phyloP scores from a whole-genome alignment of 1,140 invertebrate genomes.

The Drosophila miranda region DNA sequence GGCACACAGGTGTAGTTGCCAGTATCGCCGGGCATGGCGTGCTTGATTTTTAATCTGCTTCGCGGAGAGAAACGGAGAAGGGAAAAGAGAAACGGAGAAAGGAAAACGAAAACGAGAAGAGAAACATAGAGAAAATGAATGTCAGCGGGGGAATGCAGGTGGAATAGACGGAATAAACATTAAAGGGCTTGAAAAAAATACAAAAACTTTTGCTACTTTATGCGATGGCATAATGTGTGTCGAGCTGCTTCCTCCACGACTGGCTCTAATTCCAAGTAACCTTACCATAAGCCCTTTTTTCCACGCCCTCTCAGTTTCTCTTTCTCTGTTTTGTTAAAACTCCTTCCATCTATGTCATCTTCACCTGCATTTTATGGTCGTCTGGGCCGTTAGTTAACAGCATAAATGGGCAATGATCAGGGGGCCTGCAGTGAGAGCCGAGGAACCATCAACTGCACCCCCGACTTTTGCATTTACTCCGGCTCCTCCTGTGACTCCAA shows the following conservation, averaged over 20 bases:
- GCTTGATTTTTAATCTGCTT: constrained; percentile 88
- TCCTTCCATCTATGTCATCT: constrained; percentile 27
- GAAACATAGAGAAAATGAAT: constrained; percentile 50
- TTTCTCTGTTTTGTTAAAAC: background rate
- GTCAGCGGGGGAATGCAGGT: constrained; percentile 36
- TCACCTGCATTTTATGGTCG: constrained; percentile 67
- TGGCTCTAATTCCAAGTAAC: constrained; percentile 28
- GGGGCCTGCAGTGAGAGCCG: constrained; percentile 23
- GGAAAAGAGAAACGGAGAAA: background rate
- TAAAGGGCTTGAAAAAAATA: constrained; percentile 46
- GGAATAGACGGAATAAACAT: constrained; percentile 35
- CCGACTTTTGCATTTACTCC: constrained; percentile 10
- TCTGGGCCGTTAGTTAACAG: constrained; percentile 70
- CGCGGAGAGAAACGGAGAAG: constrained; percentile 2
- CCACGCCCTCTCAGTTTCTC: background rate
- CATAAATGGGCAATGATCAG: constrained; percentile 67
- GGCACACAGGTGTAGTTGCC: constrained; percentile 94
- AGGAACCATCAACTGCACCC: constrained; percentile 18
- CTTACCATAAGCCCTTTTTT: background rate
- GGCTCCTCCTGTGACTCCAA: constrained; percentile 9
- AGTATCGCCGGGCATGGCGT: constrained; percentile 88
- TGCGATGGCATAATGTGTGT: constrained; percentile 48
- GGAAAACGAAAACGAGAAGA: constrained; percentile 7
- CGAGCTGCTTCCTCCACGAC: constrained; percentile 10
- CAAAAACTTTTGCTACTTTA: constrained; percentile 73